phyloP scores from a whole-genome alignment of 2,113 vertebrate species.

The Grantiella picta region DNA sequence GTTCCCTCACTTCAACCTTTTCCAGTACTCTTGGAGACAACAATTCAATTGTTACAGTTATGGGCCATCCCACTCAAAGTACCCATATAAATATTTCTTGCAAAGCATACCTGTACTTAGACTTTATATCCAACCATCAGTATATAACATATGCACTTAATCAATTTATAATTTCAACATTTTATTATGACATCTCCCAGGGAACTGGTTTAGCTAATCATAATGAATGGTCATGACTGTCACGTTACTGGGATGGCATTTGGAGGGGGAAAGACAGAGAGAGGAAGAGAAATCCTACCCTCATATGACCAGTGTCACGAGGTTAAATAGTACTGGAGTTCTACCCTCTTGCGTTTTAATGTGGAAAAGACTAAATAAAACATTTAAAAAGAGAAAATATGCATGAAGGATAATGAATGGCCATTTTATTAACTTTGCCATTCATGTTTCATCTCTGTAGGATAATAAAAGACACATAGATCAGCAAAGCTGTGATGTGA shows the following conservation, averaged over 20 bases:
- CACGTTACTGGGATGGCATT: neutral
- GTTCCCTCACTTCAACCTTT: neutral
- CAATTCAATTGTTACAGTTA: neutral
- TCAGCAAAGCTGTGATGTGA: neutral
- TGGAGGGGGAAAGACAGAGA: neutral
- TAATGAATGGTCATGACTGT: conserved; percentile 16
- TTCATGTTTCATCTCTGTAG: neutral
- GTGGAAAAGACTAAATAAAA: conserved; percentile 30
- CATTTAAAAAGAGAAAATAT: conserved; percentile 4
- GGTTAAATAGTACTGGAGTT: conserved; percentile 16
- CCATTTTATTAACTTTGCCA: conserved; percentile 29
- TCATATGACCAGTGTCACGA: neutral
- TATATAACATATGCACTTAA: conserved; percentile 3
- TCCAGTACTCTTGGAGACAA: neutral
- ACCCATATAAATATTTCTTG: neutral
- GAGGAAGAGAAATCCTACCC: neutral
- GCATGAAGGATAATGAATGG: neutral
- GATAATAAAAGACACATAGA: conserved; percentile 32
- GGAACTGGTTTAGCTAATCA: conserved; percentile 38
- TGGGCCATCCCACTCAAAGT: neutral
- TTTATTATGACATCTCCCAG: conserved; percentile 31
- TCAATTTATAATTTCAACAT: conserved; percentile 6
- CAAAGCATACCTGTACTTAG: neutral
- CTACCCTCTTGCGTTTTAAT: neutral
- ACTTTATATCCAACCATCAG: neutral